A percentile compares a stretch with the other conserved stretches of the same genome.
Conservation (phyloP, 2,888 invertebrate species). For the Macrosoma leucophasiata region DNA sequence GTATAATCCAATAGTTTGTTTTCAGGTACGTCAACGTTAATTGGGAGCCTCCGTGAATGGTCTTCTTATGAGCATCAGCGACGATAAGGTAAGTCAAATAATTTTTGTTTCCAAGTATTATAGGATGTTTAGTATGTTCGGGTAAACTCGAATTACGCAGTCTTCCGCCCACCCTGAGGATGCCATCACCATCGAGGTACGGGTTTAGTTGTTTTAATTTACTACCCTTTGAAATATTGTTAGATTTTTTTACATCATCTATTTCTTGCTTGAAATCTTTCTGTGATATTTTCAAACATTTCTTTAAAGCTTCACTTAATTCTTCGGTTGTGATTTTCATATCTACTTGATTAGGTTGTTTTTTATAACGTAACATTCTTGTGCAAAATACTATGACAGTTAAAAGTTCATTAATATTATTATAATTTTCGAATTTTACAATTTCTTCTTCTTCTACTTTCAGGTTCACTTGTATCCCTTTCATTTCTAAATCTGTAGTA, state of each 20-base stretch:
- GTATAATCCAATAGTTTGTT: conserved; percentile 27
- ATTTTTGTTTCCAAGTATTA: conserved; percentile 23
- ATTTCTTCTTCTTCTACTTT: conserved; percentile 3
- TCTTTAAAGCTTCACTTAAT: too few species aligned
- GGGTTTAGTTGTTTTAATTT: conserved; percentile 22
- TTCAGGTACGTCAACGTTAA: conserved; percentile 24
- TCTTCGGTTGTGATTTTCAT: too few species aligned
- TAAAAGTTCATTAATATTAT: conserved; percentile 4
- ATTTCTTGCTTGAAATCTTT: conserved; percentile 6
- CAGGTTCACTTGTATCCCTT: conserved; percentile 1
- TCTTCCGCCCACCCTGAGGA: conserved; percentile 27
- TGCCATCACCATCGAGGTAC: conserved; percentile 18
- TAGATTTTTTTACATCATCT: conserved; percentile 13
- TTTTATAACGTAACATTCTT: conserved; percentile 6
- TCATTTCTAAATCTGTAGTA: conserved; percentile 5
- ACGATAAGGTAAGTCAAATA: conserved; percentile 20
- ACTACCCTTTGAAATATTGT: conserved; percentile 4
- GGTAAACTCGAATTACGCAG: conserved; percentile 16
- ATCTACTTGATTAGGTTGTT: too few species aligned
- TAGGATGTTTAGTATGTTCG: conserved; percentile 19
- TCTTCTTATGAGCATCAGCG: conserved; percentile 24
- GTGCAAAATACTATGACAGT: conserved; percentile 4
- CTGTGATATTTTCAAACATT: conserved; percentile 12
- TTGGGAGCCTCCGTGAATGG: conserved; percentile 27
- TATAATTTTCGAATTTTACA: conserved; percentile 5